Evolutionary conservation across 2,113 vertebrate genomes (phyloP).

Genomic region (Antechinus flavipes): DNA sequence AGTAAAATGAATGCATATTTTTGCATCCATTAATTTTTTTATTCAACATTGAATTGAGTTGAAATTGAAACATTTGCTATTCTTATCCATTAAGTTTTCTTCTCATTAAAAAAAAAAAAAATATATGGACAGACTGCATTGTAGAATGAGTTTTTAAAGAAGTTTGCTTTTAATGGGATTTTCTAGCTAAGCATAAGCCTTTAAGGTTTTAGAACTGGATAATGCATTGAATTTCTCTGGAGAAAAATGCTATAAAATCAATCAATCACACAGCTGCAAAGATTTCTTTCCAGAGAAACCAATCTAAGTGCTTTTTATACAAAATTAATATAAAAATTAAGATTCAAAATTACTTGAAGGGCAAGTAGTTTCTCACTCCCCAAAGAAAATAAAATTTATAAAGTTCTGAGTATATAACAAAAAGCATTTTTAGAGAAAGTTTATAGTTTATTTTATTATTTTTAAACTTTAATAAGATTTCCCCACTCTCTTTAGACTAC

Average conservation of each 20-base stretch:
- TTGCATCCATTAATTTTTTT: not conserved
- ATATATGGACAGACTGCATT: not conserved
- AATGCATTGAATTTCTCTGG: not conserved
- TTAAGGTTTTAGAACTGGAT: not conserved
- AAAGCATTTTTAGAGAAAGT: not conserved
- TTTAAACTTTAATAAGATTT: not conserved
- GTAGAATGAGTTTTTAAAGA: not conserved
- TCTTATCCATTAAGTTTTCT: not conserved
- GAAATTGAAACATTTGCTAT: not conserved
- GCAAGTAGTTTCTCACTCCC: not conserved
- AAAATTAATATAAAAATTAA: not conserved
- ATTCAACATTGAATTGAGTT: not conserved
- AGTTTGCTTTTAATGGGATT: not conserved
- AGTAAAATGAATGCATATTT: not conserved
- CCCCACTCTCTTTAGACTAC: not conserved
- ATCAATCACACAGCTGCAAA: not conserved
- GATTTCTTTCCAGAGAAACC: not conserved
- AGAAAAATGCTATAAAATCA: not conserved
- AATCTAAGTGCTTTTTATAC: slow-evolving; percentile 6
- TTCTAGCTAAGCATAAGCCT: not conserved
- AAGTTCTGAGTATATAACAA: slow-evolving; percentile 1
- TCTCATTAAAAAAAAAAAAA: no score
- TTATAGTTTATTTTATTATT: slow-evolving; percentile 5
- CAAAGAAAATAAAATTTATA: not conserved
- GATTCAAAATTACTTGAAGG: not conserved